Evolutionary conservation across 2,797 vertebrate species (phyloP), one percentile per base, ranked within the genome.

Genomic region (Jordanella pulchra): DNA sequence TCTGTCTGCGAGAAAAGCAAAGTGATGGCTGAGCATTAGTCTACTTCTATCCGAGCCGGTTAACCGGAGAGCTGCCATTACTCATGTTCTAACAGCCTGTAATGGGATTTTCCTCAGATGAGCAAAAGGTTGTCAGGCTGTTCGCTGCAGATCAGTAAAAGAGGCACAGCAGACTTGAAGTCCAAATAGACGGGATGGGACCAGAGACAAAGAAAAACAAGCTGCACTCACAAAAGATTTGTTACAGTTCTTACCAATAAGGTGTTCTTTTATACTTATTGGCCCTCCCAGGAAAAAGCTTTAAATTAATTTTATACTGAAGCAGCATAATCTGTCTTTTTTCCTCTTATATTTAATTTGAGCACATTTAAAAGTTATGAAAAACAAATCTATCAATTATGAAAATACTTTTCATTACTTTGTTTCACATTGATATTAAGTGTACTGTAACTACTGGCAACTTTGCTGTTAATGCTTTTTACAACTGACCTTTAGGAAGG

Each of bases 101-200:
- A 94, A 94, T 93, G 91, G 91, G 93, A 94, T 94, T 93, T 93
- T 92, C 90, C 89, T 87, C 77, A 78, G 92, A 93, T 92, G 90
- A 93, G 91, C 87, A 89, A 91, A 86, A 90, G 89, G 91, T 87
- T 92, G 91, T 92, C 90, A 89, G 87, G 79, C 69, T 70, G 71
- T 82, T 85, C 51, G 72, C 73, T 54, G 77, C 72, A 86, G 87
- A 85, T 79, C 82, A 82, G 73, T 72, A 70, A 63, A 73, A 81
- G 77, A 82, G 71, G 81, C 81, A 81, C 72, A 47, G 81, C 21
- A 32, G 86, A 87, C 81, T 81, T 76, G 51, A 81, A 79, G 77
- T 82, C 80, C 88, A 83, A 89, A 77, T 61, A 69, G 82, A 83
- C 72, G 58, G 54, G 74, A 77, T 54, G 67, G 68, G 86, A 90